Percentiles rank a stretch among this genome's conserved stretches.
These are phyloP conservation scores for Drosophila navojoa DNA, from an alignment of 1,140 invertebrate genomes.

Conservation along the genomic window DNA sequence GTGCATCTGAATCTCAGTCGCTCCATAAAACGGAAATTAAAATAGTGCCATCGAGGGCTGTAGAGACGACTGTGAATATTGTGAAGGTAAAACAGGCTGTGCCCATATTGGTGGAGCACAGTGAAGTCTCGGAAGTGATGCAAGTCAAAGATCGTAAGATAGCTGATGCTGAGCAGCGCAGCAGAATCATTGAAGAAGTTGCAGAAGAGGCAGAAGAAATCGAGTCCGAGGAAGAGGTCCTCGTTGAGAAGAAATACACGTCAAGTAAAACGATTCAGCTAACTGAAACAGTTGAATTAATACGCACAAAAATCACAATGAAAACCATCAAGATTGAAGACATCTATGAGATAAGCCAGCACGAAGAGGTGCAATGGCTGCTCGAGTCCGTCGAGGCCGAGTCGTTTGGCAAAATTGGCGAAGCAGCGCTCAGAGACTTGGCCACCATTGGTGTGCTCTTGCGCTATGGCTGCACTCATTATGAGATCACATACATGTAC, in stretches of 20 bases:
- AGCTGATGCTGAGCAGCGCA: slow-evolving; percentile 61
- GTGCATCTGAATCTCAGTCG: slow-evolving; percentile 30
- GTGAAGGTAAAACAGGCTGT: slow-evolving; percentile 72
- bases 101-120: slow-evolving; percentile 84
- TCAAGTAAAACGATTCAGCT: slow-evolving; percentile 65
- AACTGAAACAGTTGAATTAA: slow-evolving; percentile 69
- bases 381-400: slow-evolving; percentile 89
- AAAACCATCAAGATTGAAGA: slow-evolving; percentile 76
- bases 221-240: slow-evolving; percentile 45
- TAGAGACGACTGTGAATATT: slow-evolving; percentile 76
- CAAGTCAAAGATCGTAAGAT: slow-evolving; percentile 74
- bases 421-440: slow-evolving; percentile 90
- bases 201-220: slow-evolving; percentile 56
- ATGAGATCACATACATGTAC: slow-evolving; percentile 91
- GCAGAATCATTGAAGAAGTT: slow-evolving; percentile 77
- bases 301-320: slow-evolving; percentile 77
- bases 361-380: slow-evolving; percentile 89
- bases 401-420: slow-evolving; percentile 90
- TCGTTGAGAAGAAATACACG: slow-evolving; percentile 43
- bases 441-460: slow-evolving; percentile 91
- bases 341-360: slow-evolving; percentile 65
- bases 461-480: slow-evolving; percentile 89
- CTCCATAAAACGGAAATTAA: slow-evolving; percentile 64
- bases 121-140: slow-evolving; percentile 84
- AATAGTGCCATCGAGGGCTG: slow-evolving; percentile 61